A percentile compares a stretch with the other conserved stretches of the same genome.
Evolutionary conservation across 2,797 vertebrate genomes (phyloP).

Genomic region (Melanotaenia trifasciata): DNA sequence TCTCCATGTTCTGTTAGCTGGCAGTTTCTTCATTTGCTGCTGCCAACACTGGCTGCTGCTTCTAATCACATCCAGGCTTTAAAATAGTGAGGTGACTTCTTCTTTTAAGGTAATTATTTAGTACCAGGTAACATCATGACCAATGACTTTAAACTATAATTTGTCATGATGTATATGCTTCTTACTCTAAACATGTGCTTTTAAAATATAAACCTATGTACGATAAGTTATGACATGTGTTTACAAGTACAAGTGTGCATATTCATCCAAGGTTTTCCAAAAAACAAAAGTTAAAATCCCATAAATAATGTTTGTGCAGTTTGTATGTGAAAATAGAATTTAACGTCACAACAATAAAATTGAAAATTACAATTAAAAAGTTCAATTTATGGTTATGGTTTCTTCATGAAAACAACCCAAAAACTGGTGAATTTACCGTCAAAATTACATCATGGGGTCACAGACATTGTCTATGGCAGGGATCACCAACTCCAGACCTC

Average conservation of each 20-base stretch:
- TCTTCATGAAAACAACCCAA: not conserved
- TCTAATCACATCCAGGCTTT: not conserved
- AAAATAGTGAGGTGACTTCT: not conserved
- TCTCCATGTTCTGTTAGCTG: not conserved
- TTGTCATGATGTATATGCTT: not conserved
- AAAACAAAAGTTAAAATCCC: too few species aligned
- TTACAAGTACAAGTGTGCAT: too few species aligned
- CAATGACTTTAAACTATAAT: not conserved
- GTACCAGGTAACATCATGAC: not conserved
- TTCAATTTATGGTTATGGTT: not conserved
- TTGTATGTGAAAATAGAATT: too few species aligned
- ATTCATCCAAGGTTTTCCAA: too few species aligned
- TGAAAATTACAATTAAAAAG: not conserved
- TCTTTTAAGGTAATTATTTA: not conserved
- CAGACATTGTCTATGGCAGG: not conserved
- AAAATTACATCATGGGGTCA: not conserved
- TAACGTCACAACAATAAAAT: not conserved
- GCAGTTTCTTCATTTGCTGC: not conserved
- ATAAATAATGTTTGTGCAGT: not conserved
- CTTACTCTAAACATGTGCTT: not conserved
- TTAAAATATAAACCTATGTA: not conserved
- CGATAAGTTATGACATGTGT: not conserved
- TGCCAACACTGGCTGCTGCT: not conserved
- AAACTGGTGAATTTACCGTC: not conserved
- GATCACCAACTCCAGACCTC: too few species aligned